A percentile compares a stretch with the other conserved stretches of the same genome.
Evolutionary conservation across 2,888 invertebrate genomes (phyloP).

Genomic region (Luperina nickerlii): DNA sequence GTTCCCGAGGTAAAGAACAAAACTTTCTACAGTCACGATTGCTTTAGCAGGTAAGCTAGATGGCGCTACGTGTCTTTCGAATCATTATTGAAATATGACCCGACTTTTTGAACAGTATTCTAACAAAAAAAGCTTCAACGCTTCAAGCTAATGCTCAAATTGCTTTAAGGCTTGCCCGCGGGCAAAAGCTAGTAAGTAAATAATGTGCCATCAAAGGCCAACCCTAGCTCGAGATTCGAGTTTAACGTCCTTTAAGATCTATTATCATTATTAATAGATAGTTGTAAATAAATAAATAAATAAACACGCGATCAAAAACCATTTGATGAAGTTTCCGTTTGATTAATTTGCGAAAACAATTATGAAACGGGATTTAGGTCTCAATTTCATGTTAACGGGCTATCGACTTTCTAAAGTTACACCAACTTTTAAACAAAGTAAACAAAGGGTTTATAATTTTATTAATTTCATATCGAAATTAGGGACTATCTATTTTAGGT

Average conservation of each 20-base stretch:
- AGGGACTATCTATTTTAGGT: background rate
- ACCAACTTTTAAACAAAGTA: background rate
- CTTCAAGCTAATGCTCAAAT: no score
- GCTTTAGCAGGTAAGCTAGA: no score
- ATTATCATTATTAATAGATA: conserved; percentile 30
- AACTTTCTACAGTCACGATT: no score
- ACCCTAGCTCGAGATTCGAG: conserved; percentile 17
- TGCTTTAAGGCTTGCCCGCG: no score
- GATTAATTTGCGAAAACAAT: conserved; percentile 43
- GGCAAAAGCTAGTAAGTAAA: background rate
- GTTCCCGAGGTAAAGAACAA: no score
- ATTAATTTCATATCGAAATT: background rate
- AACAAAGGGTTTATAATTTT: background rate
- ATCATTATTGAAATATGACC: no score
- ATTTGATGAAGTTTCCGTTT: conserved; percentile 33
- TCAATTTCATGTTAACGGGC: background rate
- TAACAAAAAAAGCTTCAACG: no score
- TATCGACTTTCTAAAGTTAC: conserved; percentile 4
- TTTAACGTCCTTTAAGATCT: background rate
- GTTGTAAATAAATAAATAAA: conserved; percentile 5
- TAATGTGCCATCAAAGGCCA: background rate
- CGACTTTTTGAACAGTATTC: no score
- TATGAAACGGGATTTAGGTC: background rate
- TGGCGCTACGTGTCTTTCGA: no score
- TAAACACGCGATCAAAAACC: background rate